phyloP scores from a whole-genome alignment of 1,140 invertebrate species.

The Tetragnatha versicolor region DNA sequence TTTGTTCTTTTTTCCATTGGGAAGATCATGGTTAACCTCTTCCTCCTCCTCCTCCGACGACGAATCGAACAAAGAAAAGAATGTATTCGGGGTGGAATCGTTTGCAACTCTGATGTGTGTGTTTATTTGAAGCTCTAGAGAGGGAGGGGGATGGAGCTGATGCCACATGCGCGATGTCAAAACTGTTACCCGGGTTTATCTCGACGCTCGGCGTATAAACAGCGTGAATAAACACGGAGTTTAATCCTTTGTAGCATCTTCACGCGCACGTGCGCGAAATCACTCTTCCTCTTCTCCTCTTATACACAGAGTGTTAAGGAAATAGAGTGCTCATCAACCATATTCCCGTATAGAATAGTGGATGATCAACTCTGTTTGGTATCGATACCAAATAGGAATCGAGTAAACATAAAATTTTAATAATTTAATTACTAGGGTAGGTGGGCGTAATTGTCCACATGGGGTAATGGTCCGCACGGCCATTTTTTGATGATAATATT shows the following conservation, averaged over 20 bases:
- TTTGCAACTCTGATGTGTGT: constrained; percentile 7
- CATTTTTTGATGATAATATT: too few relatives aligned
- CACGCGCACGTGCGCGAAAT: constrained; percentile 5
- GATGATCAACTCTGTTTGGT: too few relatives aligned
- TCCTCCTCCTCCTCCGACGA: constrained; percentile 1
- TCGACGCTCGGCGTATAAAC: constrained; percentile 11
- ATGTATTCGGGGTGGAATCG: background rate
- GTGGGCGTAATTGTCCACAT: too few relatives aligned
- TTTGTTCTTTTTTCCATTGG: background rate
- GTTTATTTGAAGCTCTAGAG: constrained; percentile 13
- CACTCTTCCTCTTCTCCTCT: background rate
- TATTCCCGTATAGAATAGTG: too few relatives aligned
- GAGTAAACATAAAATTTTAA: too few relatives aligned
- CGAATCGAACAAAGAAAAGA: background rate
- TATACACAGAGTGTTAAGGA: too few relatives aligned
- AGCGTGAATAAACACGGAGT: background rate
- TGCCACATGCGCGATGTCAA: constrained; percentile 21
- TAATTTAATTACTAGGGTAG: too few relatives aligned
- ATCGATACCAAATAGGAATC: too few relatives aligned
- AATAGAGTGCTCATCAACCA: too few relatives aligned
- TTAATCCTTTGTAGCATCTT: constrained; percentile 23
- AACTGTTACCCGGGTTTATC: constrained; percentile 2
- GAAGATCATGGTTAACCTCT: constrained; percentile 19
- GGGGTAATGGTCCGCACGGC: too few relatives aligned
- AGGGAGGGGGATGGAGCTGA: background rate